Conservation (phyloP, 2,888 invertebrate genomes). For the Trachelus iudaicus region DNA sequence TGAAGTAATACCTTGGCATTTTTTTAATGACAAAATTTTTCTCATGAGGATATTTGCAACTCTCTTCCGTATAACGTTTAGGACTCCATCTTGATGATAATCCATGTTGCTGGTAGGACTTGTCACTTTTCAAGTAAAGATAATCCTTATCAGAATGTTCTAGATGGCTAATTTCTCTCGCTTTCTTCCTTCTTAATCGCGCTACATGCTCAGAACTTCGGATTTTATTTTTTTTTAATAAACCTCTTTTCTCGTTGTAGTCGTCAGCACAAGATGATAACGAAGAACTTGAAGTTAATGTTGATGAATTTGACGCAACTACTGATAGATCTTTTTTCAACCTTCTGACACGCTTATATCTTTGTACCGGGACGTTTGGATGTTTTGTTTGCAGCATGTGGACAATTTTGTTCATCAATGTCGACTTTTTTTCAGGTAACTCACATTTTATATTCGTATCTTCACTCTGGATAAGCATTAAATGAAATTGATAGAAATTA, state of each 20-base stretch:
- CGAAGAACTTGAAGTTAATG: constrained; percentile 27
- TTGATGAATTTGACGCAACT: constrained; percentile 9
- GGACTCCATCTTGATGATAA: neutral
- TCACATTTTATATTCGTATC: neutral
- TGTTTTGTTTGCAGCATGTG: constrained; percentile 31
- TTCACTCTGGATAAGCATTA: neutral
- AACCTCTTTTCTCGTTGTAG: constrained; percentile 6
- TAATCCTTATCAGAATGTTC: constrained; percentile 28
- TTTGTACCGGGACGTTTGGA: constrained; percentile 10
- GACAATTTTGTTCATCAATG: constrained; percentile 39
- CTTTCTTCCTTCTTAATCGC: neutral
- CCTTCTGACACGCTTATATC: constrained; percentile 17
- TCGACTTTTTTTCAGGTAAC: constrained; percentile 21
- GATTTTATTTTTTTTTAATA: neutral
- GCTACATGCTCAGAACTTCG: neutral
- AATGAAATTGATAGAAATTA: neutral
- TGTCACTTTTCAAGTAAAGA: constrained; percentile 35
- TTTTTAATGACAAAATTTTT: constrained; percentile 29
- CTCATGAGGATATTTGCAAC: constrained; percentile 20
- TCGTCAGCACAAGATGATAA: constrained; percentile 22
- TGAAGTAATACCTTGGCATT: constrained; percentile 33
- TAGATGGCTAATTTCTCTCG: constrained; percentile 10
- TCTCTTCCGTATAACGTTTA: neutral
- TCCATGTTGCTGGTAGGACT: constrained; percentile 31
- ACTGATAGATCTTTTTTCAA: neutral